Base-by-base conservation (phyloP, 2,113 vertebrate genomes). In the Ptilorrhoa leucosticta region DNA sequence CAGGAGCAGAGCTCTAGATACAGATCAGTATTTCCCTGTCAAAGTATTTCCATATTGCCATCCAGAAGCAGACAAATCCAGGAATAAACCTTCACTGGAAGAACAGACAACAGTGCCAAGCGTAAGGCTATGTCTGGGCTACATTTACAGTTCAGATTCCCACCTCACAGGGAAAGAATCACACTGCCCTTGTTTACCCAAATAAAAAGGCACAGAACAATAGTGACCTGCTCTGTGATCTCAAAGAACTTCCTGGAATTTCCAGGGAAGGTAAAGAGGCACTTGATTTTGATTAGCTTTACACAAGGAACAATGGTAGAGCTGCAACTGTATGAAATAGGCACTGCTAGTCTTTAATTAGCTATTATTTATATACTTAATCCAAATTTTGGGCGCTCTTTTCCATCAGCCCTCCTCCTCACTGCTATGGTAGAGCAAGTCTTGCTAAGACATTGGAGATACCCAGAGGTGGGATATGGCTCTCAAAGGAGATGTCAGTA, bases 291-390 rank as follows among this genome's bases (percentile, higher is more conserved):
- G 17, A 44, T 37, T 33, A 78, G 24, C 37, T 87, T 85, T 82
- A 83, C 12, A 76, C 15, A 37, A 65, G 13, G 15, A 79, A 19
- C 0, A 0, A 72, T 1, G 2, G 15, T 8, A 78, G 45, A 73
- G n/a, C 17, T 90, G 51, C 31, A 85, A 44, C 35, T 56, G 5
- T 31, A 79, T 45, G 21, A 90, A 85, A 69, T 1, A 76, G 58
- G 50, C 44, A 71, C 51, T 79, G 20, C n/a, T 82, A 26, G 28
- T 47, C 11, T 50, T 94, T 68, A 76, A 60, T 48, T 44, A 73
- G 45, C 16, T 87, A 50, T 50, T 70, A 61, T 35, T 90, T 53
- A 75, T 39, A 81, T 11, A 37, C 15, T 70, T 58, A 69, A 64
- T 66, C n/a, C 63, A 10, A 85, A 11, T 83, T 91, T 19, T 18